Evolutionary conservation across 2,888 invertebrate genomes (phyloP).

Genomic region (Eupithecia tripunctaria): DNA sequence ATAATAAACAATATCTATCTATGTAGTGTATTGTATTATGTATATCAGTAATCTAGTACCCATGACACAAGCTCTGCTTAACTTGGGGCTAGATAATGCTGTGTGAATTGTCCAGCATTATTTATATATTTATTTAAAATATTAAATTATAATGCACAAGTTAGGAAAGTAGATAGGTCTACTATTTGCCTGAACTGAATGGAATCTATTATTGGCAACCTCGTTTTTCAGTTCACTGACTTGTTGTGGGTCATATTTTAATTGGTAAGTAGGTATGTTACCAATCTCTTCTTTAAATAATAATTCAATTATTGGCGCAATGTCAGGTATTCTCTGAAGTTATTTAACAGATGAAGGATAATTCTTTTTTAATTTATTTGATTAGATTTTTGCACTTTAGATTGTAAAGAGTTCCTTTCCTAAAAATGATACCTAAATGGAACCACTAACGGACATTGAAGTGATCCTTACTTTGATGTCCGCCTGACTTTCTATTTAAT

Average conservation of each 20-base stretch:
- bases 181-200: not conserved
- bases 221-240: not conserved
- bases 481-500: too few species aligned
- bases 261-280: not conserved
- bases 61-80: too few species aligned
- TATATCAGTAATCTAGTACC: too few species aligned
- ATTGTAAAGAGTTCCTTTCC: not conserved
- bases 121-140: too few species aligned
- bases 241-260: not conserved
- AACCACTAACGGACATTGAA: too few species aligned
- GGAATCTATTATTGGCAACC: not conserved
- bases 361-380: not conserved
- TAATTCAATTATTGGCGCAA: not conserved
- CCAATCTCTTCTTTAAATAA: not conserved
- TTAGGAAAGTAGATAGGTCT: not conserved
- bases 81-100: too few species aligned
- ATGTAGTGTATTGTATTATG: too few species aligned
- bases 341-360: not conserved
- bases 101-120: too few species aligned
- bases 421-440: too few species aligned
- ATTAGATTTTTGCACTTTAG: too few species aligned
- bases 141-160: not conserved
- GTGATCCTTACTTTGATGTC: too few species aligned
- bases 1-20: too few species aligned
- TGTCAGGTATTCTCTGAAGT: not conserved